A percentile compares a stretch with the other conserved stretches of the same genome.
Evolutionary conservation across 2,888 invertebrate genomes (phyloP).

Genomic region (Invenusta paracnida): DNA sequence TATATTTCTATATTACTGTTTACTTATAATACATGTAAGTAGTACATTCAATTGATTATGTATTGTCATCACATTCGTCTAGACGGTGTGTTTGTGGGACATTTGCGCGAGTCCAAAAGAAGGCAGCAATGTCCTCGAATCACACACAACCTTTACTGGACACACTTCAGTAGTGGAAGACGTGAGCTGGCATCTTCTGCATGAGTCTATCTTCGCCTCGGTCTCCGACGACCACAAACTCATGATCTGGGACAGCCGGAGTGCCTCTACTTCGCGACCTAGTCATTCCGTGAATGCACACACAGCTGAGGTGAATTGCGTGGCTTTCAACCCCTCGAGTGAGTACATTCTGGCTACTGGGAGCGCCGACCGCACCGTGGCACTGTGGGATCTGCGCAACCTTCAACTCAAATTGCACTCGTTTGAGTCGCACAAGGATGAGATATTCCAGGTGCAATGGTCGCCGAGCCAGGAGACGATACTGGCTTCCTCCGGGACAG

Average conservation of each 20-base stretch:
- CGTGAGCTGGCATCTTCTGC: conserved; percentile 96
- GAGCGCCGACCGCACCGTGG: conserved; percentile 88
- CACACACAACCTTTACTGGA: conserved; percentile 94
- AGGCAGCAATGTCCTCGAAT: conserved; percentile 76
- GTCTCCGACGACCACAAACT: conserved; percentile 95
- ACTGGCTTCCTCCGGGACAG: conserved; percentile 93
- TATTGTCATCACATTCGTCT: no score
- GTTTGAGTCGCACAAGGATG: conserved; percentile 98
- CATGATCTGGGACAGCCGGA: conserved; percentile 96
- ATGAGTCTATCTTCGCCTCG: conserved; percentile 94
- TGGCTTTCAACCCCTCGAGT: conserved; percentile 97
- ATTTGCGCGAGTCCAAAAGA: conserved; percentile 92
- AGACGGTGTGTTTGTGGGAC: conserved; percentile 96
- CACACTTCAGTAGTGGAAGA: conserved; percentile 95
- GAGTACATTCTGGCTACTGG: conserved; percentile 98
- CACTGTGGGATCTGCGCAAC: conserved; percentile 95
- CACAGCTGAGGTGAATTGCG: conserved; percentile 95
- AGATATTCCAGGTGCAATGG: conserved; percentile 99
- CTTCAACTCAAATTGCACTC: conserved; percentile 94
- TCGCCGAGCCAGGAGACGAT: conserved; percentile 99
- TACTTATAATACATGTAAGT: no score
- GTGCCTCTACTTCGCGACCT: conserved; percentile 90
- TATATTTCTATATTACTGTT: no score
- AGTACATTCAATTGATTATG: no score
- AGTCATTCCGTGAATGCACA: conserved; percentile 98